Evolutionary conservation across 1,140 invertebrate genomes (phyloP), one percentile per base, ranked within the genome.

Genomic region (Helicoverpa armigera): DNA sequence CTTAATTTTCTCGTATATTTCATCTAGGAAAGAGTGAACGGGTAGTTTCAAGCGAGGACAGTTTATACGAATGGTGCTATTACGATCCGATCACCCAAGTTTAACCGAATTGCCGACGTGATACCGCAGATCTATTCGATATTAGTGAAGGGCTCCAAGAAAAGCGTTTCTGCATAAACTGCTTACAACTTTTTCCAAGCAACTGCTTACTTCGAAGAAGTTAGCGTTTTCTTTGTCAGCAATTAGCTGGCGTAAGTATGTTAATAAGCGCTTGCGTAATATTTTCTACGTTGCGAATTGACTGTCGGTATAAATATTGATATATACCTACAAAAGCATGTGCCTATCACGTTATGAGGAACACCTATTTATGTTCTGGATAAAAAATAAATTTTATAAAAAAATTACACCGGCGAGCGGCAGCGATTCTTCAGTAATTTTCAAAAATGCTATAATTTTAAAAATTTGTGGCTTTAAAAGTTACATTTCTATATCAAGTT

Each of bases 71-170:
- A 88, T 88, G 83, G 78, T 74, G 77, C 84, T 78, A 85, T 89
- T 88, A 88, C 82, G 63, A 60, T 65, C 48, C 76, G 83, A 85
- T 84, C 85, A 82, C 73, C 81, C 69, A 83, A 90, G 82, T 87
- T 87, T 85, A 85, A 70, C 80, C 83, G 81, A 88, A 89, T 86
- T 84, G 85, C 76, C 78, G 85, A 88, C 84, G 86, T 89, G 85
- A 89, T 86, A 79, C 80, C 82, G 81, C 82, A 87, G 63, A 82
- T 85, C 85, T 82, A 88, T 86, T 85, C 82, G 80, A 35, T 79
- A 86, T 85, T 86, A 87, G 80, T 78, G 75, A 80, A 51, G 10
- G 75, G 50, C n/a, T 18, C 16, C 79, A 16, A 77, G 9, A 56
- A 75, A 75, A 31, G 31, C 16, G 43, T 69, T 48, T 58, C 56